Evolutionary conservation across 1,140 invertebrate species (phyloP).

Genomic region (Panagrolaimus sp.): DNA sequence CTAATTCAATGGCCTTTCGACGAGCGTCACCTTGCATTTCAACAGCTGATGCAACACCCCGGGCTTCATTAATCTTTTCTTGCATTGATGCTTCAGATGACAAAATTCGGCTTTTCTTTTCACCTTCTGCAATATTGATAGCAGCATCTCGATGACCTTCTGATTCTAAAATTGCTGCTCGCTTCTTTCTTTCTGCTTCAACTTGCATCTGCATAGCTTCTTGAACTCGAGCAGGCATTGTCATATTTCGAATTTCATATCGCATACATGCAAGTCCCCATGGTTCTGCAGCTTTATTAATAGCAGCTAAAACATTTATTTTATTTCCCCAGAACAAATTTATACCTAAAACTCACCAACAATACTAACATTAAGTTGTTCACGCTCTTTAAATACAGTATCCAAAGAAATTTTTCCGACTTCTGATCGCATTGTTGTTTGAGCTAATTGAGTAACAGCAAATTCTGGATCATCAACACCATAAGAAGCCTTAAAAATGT

Average conservation of each 20-base stretch:
- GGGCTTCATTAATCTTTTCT: constrained; percentile 79
- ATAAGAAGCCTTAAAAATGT: constrained; percentile 73
- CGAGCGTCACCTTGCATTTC: constrained; percentile 77
- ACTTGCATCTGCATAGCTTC: constrained; percentile 99
- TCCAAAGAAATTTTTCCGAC: constrained; percentile 95
- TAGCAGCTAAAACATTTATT: constrained; percentile 67
- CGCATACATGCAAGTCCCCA: constrained; percentile 92
- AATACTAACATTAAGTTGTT: constrained; percentile 85
- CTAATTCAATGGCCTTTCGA: constrained; percentile 71
- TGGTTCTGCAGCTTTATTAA: constrained; percentile 91
- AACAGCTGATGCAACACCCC: constrained; percentile 79
- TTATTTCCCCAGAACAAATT: constrained; percentile 18
- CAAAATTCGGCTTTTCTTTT: constrained; percentile 80
- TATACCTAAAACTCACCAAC: constrained; percentile 64
- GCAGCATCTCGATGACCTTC: constrained; percentile 79
- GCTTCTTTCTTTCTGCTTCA: constrained; percentile 90
- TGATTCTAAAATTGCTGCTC: constrained; percentile 91
- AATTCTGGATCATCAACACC: constrained; percentile 99
- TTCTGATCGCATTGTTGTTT: constrained; percentile 98
- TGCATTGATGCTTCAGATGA: constrained; percentile 75
- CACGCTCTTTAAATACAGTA: constrained; percentile 89
- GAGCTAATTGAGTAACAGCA: constrained; percentile 94
- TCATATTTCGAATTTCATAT: constrained; percentile 96
- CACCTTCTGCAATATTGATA: constrained; percentile 94
- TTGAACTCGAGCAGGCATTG: constrained; percentile 81